Evolutionary conservation across 2,113 vertebrate genomes (phyloP).

Genomic region (Bucco capensis): DNA sequence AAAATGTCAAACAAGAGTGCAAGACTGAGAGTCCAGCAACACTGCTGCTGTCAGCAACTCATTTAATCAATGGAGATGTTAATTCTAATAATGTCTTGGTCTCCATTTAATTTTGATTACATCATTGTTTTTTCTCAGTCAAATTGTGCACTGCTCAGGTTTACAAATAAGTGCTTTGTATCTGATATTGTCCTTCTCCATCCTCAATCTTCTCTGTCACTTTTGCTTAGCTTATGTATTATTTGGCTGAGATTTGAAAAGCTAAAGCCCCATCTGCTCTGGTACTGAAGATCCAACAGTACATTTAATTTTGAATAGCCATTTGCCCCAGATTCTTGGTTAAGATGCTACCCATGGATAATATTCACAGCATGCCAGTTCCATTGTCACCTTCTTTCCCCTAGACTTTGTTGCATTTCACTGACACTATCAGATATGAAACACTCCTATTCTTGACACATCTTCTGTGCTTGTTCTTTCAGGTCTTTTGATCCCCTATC

Average conservation of each 20-base stretch:
- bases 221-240: not conserved
- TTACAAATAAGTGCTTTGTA: not conserved
- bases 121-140: constrained; percentile 16
- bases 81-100: constrained; percentile 13
- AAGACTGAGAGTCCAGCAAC: not conserved
- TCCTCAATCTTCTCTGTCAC: not conserved
- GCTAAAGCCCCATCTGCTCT: not conserved
- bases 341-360: not conserved
- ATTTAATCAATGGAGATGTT: constrained; percentile 17
- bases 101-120: constrained; percentile 39
- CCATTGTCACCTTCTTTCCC: not conserved
- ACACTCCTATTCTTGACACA: not conserved
- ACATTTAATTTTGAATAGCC: not conserved
- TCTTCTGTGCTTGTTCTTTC: not conserved
- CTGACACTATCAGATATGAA: not conserved
- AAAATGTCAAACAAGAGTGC: not conserved
- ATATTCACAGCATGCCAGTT: not conserved
- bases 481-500: not conserved
- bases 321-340: not conserved
- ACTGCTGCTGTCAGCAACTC: constrained; percentile 25
- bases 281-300: not conserved
- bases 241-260: not conserved
- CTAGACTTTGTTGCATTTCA: not conserved
- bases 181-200: not conserved
- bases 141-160: not conserved